A percentile compares a stretch with the other conserved stretches of the same genome.
Conservation (phyloP, 2,113 vertebrate species). For the Pampusana beccarii region DNA sequence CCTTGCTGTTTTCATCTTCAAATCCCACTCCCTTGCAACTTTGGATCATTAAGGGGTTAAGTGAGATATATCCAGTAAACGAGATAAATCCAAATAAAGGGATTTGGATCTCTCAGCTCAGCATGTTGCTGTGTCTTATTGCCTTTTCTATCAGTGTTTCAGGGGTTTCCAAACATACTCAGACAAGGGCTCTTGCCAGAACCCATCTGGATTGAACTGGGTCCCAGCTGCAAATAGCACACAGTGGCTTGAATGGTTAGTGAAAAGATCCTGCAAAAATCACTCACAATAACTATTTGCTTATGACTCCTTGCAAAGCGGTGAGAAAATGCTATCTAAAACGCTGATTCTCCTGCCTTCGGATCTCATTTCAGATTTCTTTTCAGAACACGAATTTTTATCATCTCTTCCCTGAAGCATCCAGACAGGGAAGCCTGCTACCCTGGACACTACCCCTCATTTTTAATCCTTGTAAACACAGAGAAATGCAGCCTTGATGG, state of each 20-base stretch:
- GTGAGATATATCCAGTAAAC: neutral
- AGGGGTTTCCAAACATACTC: neutral
- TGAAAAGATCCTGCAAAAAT: neutral
- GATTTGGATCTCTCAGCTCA: slow-evolving; percentile 16
- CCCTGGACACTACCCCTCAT: neutral
- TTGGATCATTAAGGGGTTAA: slow-evolving; percentile 42
- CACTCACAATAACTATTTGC: neutral
- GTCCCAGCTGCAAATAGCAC: neutral
- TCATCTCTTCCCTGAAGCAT: neutral
- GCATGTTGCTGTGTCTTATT: neutral
- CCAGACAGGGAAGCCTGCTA: neutral
- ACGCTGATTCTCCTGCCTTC: neutral
- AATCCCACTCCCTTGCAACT: neutral
- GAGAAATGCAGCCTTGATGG: neutral
- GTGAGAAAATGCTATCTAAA: neutral
- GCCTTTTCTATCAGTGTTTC: neutral
- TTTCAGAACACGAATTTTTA: neutral
- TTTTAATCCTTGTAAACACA: neutral
- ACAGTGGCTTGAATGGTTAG: neutral
- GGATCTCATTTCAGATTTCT: neutral
- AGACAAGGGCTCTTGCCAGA: neutral
- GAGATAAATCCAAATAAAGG: slow-evolving; percentile 49
- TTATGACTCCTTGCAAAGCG: neutral
- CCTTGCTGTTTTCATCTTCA: neutral
- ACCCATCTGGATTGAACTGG: neutral